These are phyloP conservation scores for Megaustenia siamemsis DNA, from an alignment of 2,888 invertebrate genomes.

Conservation along the genomic window DNA sequence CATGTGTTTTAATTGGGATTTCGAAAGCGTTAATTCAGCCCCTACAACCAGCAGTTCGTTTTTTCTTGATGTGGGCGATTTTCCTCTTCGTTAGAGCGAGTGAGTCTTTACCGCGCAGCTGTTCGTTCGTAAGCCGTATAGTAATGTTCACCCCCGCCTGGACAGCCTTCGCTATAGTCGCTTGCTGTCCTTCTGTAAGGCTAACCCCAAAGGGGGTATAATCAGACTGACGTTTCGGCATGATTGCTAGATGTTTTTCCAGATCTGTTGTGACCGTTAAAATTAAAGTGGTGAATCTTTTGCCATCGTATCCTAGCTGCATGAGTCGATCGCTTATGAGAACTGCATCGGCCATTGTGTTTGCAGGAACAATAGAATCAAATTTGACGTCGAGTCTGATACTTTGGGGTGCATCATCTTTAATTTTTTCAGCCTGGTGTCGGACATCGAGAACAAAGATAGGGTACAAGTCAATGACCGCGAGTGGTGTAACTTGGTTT, in stretches of 20 bases:
- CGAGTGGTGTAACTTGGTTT: background rate
- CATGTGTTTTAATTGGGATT: background rate
- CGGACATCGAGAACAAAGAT: background rate
- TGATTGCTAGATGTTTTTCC: too few relatives aligned
- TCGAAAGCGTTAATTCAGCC: background rate
- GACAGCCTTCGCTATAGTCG: slow-evolving; percentile 1
- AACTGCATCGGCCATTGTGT: background rate
- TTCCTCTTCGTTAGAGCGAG: background rate
- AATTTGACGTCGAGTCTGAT: background rate
- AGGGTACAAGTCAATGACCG: background rate
- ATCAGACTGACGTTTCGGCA: background rate
- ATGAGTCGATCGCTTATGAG: background rate
- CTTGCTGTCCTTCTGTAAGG: slow-evolving; percentile 5
- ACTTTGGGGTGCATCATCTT: background rate
- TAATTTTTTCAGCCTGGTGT: background rate
- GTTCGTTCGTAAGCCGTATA: background rate
- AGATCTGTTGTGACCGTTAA: too few relatives aligned
- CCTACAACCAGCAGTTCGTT: background rate
- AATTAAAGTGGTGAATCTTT: background rate
- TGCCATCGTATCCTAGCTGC: background rate
- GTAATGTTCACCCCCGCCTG: background rate
- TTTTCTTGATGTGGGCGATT: background rate
- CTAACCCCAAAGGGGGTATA: background rate
- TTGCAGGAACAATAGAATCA: background rate
- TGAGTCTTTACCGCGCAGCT: background rate